Percentiles rank a stretch among this genome's conserved stretches.
Evolutionary conservation across 2,888 invertebrate genomes (phyloP).

Genomic region (Disparrhopalites patrizii): DNA sequence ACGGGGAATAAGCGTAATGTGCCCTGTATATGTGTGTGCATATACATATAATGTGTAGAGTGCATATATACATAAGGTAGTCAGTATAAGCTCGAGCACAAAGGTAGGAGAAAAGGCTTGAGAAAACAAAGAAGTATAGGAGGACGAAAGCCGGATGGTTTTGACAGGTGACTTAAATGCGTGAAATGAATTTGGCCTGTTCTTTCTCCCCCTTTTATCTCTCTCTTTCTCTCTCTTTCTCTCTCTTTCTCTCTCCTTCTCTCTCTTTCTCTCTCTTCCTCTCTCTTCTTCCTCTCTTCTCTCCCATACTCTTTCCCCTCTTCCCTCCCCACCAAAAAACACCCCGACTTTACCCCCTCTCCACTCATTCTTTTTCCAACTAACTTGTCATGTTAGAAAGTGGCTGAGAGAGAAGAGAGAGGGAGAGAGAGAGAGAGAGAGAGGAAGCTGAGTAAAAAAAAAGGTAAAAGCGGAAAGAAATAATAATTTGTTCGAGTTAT

Average conservation of each 20-base stretch:
- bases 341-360: too few relatives aligned
- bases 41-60: too few relatives aligned
- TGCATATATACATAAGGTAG: too few relatives aligned
- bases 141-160: slow-evolving; percentile 6
- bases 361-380: slow-evolving; percentile 11
- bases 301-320: too few relatives aligned
- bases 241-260: background rate
- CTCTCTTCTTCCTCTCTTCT: too few relatives aligned
- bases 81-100: too few relatives aligned
- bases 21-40: too few relatives aligned
- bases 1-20: background rate
- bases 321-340: too few relatives aligned
- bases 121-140: slow-evolving; percentile 10
- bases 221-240: background rate
- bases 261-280: background rate
- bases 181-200: slow-evolving; percentile 18
- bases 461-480: slow-evolving; percentile 13
- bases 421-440: background rate
- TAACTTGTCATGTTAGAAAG: slow-evolving; percentile 7
- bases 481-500: slow-evolving; percentile 5
- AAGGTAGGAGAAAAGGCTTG: slow-evolving; percentile 10
- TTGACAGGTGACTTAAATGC: slow-evolving; percentile 17
- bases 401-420: background rate
- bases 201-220: background rate
- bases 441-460: background rate